These are phyloP conservation scores for Calephelis perditalis DNA, from an alignment of 2,888 invertebrate species.

Conservation along the genomic window DNA sequence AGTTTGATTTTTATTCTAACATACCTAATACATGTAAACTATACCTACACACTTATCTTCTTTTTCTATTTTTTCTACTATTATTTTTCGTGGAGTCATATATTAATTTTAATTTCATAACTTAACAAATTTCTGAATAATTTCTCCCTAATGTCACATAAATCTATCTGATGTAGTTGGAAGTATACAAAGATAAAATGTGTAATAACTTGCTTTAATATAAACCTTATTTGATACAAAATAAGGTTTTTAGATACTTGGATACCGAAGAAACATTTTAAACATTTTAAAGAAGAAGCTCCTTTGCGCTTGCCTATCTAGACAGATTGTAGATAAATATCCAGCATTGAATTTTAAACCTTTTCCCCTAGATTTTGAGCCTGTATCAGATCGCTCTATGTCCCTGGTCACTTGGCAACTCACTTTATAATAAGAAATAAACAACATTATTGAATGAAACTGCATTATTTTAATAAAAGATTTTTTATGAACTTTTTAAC, in stretches of 20 bases:
- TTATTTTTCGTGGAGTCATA: not conserved
- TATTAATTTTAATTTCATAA: constrained; percentile 10
- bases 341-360: not conserved
- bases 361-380: not conserved
- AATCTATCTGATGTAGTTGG: constrained; percentile 10
- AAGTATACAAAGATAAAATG: constrained; percentile 5
- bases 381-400: not conserved
- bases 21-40: too few species aligned
- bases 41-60: too few species aligned
- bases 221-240: not conserved
- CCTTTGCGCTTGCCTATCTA: constrained; percentile 10
- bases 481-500: constrained; percentile 8
- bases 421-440: constrained; percentile 13
- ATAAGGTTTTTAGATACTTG: not conserved
- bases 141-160: constrained; percentile 10
- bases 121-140: constrained; percentile 11
- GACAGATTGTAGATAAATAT: not conserved
- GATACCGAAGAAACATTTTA: not conserved
- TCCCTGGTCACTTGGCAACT: constrained; percentile 1
- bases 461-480: constrained; percentile 12
- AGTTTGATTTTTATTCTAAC: too few species aligned
- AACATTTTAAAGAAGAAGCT: constrained; percentile 10
- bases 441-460: constrained; percentile 11
- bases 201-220: not conserved
- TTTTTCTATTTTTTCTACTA: not conserved